Evolutionary conservation across 2,797 vertebrate species (phyloP).

Genomic region (Selene dorsalis): DNA sequence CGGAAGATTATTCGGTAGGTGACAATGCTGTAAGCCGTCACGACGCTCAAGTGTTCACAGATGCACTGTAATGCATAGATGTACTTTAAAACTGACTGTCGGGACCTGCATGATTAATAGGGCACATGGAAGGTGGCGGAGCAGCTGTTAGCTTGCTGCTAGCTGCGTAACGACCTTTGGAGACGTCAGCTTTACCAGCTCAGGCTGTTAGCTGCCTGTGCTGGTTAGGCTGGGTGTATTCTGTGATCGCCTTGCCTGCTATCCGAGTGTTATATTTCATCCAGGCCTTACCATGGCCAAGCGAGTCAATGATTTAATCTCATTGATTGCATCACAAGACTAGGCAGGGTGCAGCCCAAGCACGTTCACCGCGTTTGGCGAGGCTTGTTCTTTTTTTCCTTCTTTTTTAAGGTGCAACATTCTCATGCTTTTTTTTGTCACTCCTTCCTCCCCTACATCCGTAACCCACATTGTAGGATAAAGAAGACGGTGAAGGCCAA

Average conservation of each 20-base stretch:
- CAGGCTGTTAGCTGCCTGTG: constrained; percentile 63
- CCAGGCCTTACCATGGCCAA: constrained; percentile 70
- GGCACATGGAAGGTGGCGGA: constrained; percentile 78
- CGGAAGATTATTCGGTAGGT: constrained; percentile 75
- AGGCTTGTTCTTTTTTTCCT: constrained; percentile 34
- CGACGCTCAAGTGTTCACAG: constrained; percentile 12
- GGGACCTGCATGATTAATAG: constrained; percentile 71
- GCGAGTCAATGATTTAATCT: constrained; percentile 79
- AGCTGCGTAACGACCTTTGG: constrained; percentile 83
- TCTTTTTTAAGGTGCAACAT: constrained; percentile 48
- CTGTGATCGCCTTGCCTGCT: constrained; percentile 58
- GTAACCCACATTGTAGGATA: constrained; percentile 63
- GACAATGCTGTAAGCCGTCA: constrained; percentile 42
- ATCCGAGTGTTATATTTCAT: constrained; percentile 68
- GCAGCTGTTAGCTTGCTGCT: constrained; percentile 85
- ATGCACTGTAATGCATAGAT: constrained; percentile 27
- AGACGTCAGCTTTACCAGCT: constrained; percentile 73
- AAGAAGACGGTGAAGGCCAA: constrained; percentile 78
- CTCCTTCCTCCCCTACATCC: not conserved
- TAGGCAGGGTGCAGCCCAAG: constrained; percentile 75
- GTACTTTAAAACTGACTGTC: constrained; percentile 56
- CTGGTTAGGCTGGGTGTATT: constrained; percentile 69
- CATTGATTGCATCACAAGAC: constrained; percentile 82
- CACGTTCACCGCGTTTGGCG: constrained; percentile 64
- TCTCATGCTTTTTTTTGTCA: constrained; percentile 17